Percentiles rank a stretch among this genome's conserved stretches.
phyloP scores from a whole-genome alignment of 2,797 vertebrate species.

The Scomberomorus guttatus region DNA sequence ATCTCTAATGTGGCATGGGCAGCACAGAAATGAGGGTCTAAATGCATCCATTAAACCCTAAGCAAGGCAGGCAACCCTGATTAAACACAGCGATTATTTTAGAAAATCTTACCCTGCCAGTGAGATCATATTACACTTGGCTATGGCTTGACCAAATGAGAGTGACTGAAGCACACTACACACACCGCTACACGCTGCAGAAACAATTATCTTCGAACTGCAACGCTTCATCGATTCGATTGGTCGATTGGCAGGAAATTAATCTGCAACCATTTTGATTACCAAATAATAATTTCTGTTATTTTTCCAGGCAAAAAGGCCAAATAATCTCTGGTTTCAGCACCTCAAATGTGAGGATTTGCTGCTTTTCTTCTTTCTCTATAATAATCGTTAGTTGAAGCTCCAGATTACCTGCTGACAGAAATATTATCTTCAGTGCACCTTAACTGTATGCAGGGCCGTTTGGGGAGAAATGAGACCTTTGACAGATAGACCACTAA shows the following conservation, averaged over 20 bases:
- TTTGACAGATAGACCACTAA: slow-evolving; percentile 9
- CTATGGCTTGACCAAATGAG: neutral
- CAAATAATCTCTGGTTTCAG: too few species aligned
- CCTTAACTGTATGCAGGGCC: neutral
- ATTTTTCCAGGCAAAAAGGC: too few species aligned
- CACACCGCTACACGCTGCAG: neutral
- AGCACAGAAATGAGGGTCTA: slow-evolving; percentile 44
- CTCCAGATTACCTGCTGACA: neutral
- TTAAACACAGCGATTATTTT: slow-evolving; percentile 38
- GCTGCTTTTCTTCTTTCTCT: too few species aligned
- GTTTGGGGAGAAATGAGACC: slow-evolving; percentile 1
- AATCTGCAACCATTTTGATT: neutral
- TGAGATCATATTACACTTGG: slow-evolving; percentile 34
- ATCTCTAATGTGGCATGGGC: slow-evolving; percentile 56
- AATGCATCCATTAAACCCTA: slow-evolving; percentile 62
- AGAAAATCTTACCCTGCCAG: slow-evolving; percentile 19
- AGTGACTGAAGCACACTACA: neutral
- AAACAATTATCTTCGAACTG: neutral
- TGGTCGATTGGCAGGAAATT: neutral
- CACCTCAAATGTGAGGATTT: too few species aligned
- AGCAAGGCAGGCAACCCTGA: slow-evolving; percentile 45
- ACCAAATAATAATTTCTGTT: neutral
- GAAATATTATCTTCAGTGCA: neutral
- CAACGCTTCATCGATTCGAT: neutral
- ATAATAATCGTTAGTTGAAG: neutral